Evolutionary conservation across 2,888 invertebrate genomes (phyloP), one percentile per base, ranked within the genome.

Genomic region (Ischnus inquisitorius): DNA sequence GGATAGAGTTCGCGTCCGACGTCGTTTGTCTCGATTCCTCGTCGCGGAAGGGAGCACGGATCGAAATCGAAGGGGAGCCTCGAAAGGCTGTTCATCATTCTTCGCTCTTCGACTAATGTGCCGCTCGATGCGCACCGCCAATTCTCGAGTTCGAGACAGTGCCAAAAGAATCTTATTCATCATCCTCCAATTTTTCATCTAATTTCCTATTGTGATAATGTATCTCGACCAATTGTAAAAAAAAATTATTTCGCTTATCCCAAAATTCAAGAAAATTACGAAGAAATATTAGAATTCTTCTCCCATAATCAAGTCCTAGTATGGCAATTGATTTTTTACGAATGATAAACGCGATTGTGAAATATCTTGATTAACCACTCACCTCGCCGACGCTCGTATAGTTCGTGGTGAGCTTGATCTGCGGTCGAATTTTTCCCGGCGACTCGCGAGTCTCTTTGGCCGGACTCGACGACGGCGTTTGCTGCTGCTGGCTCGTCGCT

Each of bases 361-460:
- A 60, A 75, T 48, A 19, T 60, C n/a, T 75, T 46, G 19, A 51
- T 54, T 28, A 65, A 68, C 51, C 22, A 78, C 93, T 93, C 86
- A 93, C 93, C 92, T 93, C 93, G 84, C 90, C 89, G 76, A 91
- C 90, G 82, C 89, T 92, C 82, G 92, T 91, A 86, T 93, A 93
- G 87, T 93, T 93, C 62, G 92, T 93, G 64, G 92, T 93, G 34
- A 93, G 86, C 83, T 93, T 93, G 82, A 93, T 92, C 88, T 93
- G 93, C 74, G 93, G 93, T 75, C 93, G 91, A 85, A 93, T 93
- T 88, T 93, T 93, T 8, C 90, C 91, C 4, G 92, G 88, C 19
- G 93, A 93, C 82, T 92, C 93, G 62, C 93, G 91, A 51, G 93
- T 93, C 85, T 93, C 93, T 87, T 93, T 93, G 16, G 90, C 88